Conservation (phyloP, 2,797 vertebrate genomes). For the Myotis planiceps region DNA sequence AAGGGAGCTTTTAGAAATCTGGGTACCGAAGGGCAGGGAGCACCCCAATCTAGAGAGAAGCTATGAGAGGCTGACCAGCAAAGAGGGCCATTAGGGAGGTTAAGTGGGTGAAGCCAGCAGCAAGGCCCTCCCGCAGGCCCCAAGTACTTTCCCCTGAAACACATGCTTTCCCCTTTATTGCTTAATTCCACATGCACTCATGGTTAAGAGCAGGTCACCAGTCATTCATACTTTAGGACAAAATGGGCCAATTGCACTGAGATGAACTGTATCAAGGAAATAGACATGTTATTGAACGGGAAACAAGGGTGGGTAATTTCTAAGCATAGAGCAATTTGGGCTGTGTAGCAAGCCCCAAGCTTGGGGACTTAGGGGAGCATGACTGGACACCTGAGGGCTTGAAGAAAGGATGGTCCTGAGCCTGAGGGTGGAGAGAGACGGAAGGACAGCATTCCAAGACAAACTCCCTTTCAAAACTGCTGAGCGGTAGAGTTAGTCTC, state of each 20-base stretch:
- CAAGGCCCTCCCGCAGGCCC: not conserved
- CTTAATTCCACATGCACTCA: not conserved
- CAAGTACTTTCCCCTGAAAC: not conserved
- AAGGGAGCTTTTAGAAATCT: not conserved
- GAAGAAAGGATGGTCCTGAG: not conserved
- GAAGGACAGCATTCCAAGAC: not conserved
- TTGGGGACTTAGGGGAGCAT: not conserved
- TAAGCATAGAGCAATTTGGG: not conserved
- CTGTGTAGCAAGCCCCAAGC: not conserved
- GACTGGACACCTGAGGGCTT: not conserved
- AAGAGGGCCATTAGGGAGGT: not conserved
- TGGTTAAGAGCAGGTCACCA: not conserved
- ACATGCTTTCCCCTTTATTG: not conserved
- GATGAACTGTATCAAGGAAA: not conserved
- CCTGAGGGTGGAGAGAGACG: not conserved
- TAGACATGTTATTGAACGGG: not conserved
- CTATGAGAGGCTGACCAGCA: not conserved
- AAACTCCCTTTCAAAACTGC: not conserved
- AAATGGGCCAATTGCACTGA: not conserved
- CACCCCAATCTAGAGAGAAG: not conserved
- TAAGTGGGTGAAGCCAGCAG: not conserved
- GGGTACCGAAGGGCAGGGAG: not conserved
- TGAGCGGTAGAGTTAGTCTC: not conserved
- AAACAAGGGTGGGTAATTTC: not conserved
- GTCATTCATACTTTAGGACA: slow-evolving; percentile 5